These are phyloP conservation scores for Ifrita kowaldi DNA, from an alignment of 2,113 vertebrate genomes.

Conservation along the genomic window DNA sequence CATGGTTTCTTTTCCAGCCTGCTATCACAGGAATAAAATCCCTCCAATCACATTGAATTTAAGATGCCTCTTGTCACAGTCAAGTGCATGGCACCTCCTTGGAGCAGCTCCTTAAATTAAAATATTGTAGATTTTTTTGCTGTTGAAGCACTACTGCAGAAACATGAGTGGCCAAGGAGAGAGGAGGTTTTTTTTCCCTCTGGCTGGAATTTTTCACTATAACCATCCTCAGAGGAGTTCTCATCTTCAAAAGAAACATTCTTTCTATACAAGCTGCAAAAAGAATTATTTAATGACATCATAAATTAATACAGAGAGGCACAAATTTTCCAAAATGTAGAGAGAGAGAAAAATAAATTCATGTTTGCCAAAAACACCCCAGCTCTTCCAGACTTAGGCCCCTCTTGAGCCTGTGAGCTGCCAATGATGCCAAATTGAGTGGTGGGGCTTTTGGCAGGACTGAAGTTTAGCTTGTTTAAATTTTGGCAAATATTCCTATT, in stretches of 20 bases:
- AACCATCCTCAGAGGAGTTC: slow-evolving; percentile 16
- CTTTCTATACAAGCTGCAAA: slow-evolving; percentile 62
- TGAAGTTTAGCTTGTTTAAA: slow-evolving; percentile 56
- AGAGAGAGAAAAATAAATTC: not conserved
- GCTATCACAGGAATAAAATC: not conserved
- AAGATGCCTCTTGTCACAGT: not conserved
- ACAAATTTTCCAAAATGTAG: slow-evolving; percentile 62
- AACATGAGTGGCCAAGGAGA: not conserved
- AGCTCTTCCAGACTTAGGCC: slow-evolving; percentile 43
- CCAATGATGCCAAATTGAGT: slow-evolving; percentile 47
- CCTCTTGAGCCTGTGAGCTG: slow-evolving; percentile 34
- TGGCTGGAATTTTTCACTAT: slow-evolving; percentile 42
- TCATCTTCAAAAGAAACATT: slow-evolving; percentile 67
- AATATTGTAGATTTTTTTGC: not conserved
- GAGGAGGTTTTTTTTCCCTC: not conserved
- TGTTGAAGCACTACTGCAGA: not conserved
- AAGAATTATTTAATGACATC: slow-evolving; percentile 69
- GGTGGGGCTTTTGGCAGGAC: slow-evolving; percentile 34
- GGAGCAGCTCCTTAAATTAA: not conserved
- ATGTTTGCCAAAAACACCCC: slow-evolving; percentile 41
- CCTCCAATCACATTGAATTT: not conserved
- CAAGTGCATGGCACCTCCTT: not conserved
- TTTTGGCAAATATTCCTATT: slow-evolving; percentile 43
- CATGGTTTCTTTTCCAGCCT: not conserved
- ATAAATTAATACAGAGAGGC: slow-evolving; percentile 61